Evolutionary conservation across 2,797 vertebrate species (phyloP), one percentile per base, ranked within the genome.

Genomic region (Eupleurogrammus muticus): DNA sequence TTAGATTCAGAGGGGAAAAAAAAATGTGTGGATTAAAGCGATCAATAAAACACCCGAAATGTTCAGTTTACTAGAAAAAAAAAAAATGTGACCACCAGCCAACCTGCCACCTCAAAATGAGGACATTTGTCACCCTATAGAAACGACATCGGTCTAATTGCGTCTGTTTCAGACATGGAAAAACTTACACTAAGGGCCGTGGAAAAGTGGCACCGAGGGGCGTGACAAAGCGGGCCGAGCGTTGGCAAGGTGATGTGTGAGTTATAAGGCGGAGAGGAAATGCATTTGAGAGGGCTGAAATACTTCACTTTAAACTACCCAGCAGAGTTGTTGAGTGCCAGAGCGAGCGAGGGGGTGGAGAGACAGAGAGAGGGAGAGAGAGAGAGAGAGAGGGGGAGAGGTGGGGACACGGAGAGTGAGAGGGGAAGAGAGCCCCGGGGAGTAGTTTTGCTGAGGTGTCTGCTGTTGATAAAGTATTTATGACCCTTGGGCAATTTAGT

Each of bases 401-500:
- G 13, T 8, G 56, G 40, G 8, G 48, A 59, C 69, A 8, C 36
- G 56, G 66, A 36, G 44, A 67, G 77, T 4, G 67, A 16, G 64
- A 38, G 51, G 10, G 55, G 40, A 9, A 65, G 28, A 36, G 49
- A 71, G 75, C 80, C 81, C 66, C 0, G 14, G 85, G 80, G 83
- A 82, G 68, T 54, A 73, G 80, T 90, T 89, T 77, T 71, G 70
- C 79, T 80, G 88, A 88, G 81, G 84, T 82, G 85, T 91, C 87
- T 82, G 65, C 79, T 82, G 86, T 82, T 86, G 84, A 90, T 92
- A 72, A 89, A 90, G 80, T 90, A 89, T 91, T 89, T 80, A 90
- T 91, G 83, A 90, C 86, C 89, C 79, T 11, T 62, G 77, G 88
- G 81, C 72, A 76, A 74, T 79, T 87, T 81, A 81, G 81, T 79